Evolutionary conservation across 2,888 invertebrate species (phyloP).

Genomic region (Digitonthophagus gazella): DNA sequence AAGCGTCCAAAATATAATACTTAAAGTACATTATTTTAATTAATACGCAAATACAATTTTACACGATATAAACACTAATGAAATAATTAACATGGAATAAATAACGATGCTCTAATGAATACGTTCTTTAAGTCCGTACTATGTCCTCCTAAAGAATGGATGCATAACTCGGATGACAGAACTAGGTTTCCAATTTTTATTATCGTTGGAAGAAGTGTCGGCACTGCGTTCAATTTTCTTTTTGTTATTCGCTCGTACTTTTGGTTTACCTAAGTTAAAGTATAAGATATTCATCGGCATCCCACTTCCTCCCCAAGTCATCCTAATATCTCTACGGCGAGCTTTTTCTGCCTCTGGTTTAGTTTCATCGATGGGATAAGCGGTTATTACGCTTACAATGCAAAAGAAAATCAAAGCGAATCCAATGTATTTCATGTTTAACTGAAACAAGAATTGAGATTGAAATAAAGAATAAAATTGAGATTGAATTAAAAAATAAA

Average conservation of each 20-base stretch:
- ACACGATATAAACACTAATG: neutral
- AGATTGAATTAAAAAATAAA: too few relatives aligned
- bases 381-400: neutral
- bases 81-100: neutral
- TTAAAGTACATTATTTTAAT: too few relatives aligned
- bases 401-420: neutral
- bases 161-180: neutral
- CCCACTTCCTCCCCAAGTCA: slow-evolving; percentile 54
- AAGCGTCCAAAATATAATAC: too few relatives aligned
- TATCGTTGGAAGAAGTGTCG: neutral
- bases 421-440: neutral
- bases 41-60: slow-evolving; percentile 6
- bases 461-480: too few relatives aligned
- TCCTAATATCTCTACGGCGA: neutral
- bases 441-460: too few relatives aligned
- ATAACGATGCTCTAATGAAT: neutral
- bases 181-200: too few relatives aligned
- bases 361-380: neutral
- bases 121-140: neutral
- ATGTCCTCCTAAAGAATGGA: neutral
- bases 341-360: neutral
- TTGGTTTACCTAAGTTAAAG: slow-evolving; percentile 2
- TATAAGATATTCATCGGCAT: slow-evolving; percentile 56
- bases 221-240: neutral
- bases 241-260: neutral